Base-by-base conservation (phyloP, 1,140 invertebrate genomes). In the Diploscapter pachys region DNA sequence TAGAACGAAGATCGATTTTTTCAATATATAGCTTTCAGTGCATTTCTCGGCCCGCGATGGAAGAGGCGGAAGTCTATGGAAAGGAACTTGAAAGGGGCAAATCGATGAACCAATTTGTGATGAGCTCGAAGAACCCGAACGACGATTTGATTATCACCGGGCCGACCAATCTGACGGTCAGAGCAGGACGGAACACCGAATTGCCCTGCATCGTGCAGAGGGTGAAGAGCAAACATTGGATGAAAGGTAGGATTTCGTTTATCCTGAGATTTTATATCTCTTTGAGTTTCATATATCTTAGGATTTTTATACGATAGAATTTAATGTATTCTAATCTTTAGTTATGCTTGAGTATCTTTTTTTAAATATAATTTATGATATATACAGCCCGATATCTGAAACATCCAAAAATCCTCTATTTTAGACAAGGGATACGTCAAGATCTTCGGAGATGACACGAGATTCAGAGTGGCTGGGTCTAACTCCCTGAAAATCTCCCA, bases 11-110 rank as follows among this genome's bases (percentile, higher is more conserved):
- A 31, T 31, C 31, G 31, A 31, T 31, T 31, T 31, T 31, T 31
- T 31, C 31, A 31, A 31, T 31, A n/a, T 48, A 62, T 52, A 0
- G 51, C 61, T 9, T 81, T 73, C 75, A 82, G 81, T 82, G 81
- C 67, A 81, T 82, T 55, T 83, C 81, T 11, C 78, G 81, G 9
- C 81, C 81, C 11, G 81, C 81, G 49, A 83, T 83, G 81, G 81
- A 80, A 9, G 81, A 82, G 73, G 81, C 80, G 4, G 81, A 82
- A 71, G 73, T 82, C 55, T 82, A 82, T 59, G 81, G 81, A n/a
- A 59, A 49, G 54, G 81, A 73, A 3, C 52, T 82, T 54, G 80
- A 82, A 63, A 54, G 80, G 50, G 81, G 81, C 9, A 67, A 72
- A 55, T 80, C 81, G 9, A 81, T 80, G 80, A 82, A 82, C 59